Evolutionary conservation across 1,140 invertebrate genomes (phyloP).

Genomic region (Danaus plexippus): DNA sequence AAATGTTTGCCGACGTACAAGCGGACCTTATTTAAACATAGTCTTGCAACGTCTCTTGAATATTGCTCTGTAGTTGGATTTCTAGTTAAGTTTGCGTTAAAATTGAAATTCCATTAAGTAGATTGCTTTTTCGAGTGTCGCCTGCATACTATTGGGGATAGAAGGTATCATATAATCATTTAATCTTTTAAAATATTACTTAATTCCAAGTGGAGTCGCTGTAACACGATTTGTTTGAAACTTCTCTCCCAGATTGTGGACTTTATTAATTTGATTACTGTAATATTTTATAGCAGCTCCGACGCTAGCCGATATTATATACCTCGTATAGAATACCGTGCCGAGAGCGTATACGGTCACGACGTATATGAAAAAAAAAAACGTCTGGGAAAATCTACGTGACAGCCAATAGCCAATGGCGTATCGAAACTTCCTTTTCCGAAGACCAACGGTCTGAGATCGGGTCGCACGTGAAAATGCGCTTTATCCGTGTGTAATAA

Average conservation of each 20-base stretch:
- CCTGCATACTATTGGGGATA: constrained; percentile 14
- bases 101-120: constrained; percentile 66
- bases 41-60: constrained; percentile 14
- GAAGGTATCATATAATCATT: no score
- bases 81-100: constrained; percentile 54
- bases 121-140: constrained; percentile 60
- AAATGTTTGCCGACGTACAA: no score
- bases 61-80: constrained; percentile 47
- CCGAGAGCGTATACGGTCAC: constrained; percentile 20
- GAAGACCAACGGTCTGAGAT: constrained; percentile 32
- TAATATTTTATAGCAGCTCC: no score
- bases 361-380: constrained; percentile 43
- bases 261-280: no score
- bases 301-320: no score
- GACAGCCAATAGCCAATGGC: constrained; percentile 58
- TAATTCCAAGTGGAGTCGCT: no score
- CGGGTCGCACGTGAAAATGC: constrained; percentile 9
- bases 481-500: constrained; percentile 9
- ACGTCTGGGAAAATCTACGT: constrained; percentile 55
- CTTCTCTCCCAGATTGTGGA: no score
- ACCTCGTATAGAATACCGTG: no score
- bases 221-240: no score
- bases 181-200: no score
- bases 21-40: no score
- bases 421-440: constrained; percentile 54